These are phyloP conservation scores for Phania funesta DNA, from an alignment of 2,888 invertebrate species.

Conservation along the genomic window DNA sequence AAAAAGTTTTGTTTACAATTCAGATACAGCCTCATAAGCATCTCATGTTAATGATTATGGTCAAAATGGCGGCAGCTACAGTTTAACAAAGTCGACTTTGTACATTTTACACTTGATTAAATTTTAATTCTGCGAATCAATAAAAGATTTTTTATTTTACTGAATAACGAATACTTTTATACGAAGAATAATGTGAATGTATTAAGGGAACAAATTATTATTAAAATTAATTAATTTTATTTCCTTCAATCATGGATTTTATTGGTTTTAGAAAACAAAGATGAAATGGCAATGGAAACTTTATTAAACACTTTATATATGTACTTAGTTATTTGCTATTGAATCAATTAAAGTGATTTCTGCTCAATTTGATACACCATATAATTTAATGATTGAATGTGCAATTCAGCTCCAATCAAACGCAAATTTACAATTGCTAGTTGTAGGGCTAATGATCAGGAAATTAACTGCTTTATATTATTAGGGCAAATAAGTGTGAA, in stretches of 20 bases:
- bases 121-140: conserved; percentile 23
- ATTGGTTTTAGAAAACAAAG: background rate
- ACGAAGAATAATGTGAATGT: background rate
- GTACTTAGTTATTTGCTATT: no score
- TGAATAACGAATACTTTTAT: no score
- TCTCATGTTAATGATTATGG: background rate
- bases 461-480: no score
- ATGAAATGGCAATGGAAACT: no score
- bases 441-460: no score
- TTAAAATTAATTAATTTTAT: conserved; percentile 38
- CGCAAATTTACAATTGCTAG: no score
- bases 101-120: conserved; percentile 45
- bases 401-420: no score
- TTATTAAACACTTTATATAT: no score
- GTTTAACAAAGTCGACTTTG: background rate
- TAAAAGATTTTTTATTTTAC: background rate
- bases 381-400: background rate
- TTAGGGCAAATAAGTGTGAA: no score
- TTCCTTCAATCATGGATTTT: background rate
- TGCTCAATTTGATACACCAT: background rate
- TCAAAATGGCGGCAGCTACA: background rate
- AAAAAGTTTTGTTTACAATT: background rate
- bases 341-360: background rate
- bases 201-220: background rate
- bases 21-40: background rate